These are phyloP conservation scores for Cataglyphis rosenhaueri DNA, from an alignment of 2,888 invertebrate genomes.

Conservation along the genomic window DNA sequence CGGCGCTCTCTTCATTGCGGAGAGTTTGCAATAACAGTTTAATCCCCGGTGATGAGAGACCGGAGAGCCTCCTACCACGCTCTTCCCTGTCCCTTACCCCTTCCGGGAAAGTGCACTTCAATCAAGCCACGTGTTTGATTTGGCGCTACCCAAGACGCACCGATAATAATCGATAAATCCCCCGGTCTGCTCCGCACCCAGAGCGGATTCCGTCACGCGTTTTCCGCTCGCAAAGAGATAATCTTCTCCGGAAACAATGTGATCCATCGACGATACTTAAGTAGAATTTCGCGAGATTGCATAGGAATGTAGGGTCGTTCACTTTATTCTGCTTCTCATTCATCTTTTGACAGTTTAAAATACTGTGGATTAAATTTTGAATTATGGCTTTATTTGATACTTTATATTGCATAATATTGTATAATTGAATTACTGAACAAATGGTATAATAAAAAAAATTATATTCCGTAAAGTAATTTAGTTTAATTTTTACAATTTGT, in stretches of 20 bases:
- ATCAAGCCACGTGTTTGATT: slow-evolving; percentile 77
- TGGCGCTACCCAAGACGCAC: slow-evolving; percentile 74
- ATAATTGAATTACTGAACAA: neutral
- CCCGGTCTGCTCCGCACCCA: slow-evolving; percentile 21
- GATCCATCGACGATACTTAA: neutral
- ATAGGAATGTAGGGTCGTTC: neutral
- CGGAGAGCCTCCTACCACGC: slow-evolving; percentile 70
- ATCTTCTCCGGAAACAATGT: slow-evolving; percentile 16
- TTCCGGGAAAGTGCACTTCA: slow-evolving; percentile 74
- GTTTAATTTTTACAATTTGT: neutral
- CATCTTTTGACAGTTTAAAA: neutral
- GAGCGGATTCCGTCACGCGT: slow-evolving; percentile 12
- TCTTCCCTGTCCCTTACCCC: slow-evolving; percentile 69
- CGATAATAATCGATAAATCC: slow-evolving; percentile 75
- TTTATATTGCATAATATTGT: neutral
- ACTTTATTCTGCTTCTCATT: neutral
- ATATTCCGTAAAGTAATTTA: neutral
- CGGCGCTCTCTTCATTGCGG: slow-evolving; percentile 60
- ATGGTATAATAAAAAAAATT: neutral
- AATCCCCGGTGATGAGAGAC: slow-evolving; percentile 83
- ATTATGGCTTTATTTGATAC: neutral
- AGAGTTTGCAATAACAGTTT: slow-evolving; percentile 83
- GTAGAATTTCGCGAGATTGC: neutral
- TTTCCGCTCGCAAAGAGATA: slow-evolving; percentile 5
- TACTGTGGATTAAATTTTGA: neutral